Percentiles rank a stretch among this genome's conserved stretches.
phyloP scores from a whole-genome alignment of 2,797 vertebrate species.

The Podargus strigoides region DNA sequence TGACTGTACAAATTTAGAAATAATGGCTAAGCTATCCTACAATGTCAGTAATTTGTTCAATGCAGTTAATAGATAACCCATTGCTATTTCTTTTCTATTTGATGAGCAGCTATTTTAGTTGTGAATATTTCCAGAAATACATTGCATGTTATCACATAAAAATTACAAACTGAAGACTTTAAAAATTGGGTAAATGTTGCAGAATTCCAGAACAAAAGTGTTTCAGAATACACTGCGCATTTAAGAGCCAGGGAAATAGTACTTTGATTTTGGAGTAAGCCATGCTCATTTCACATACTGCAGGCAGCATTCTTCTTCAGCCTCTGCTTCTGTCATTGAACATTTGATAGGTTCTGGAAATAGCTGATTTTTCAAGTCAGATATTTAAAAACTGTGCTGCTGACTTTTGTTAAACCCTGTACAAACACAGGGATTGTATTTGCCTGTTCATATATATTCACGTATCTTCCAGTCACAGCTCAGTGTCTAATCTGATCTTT shows the following conservation, averaged over 20 bases:
- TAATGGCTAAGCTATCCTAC: background rate
- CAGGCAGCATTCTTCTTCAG: background rate
- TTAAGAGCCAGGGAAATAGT: background rate
- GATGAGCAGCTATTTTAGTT: background rate
- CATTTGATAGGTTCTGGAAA: background rate
- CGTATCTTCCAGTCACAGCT: background rate
- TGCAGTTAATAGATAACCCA: background rate
- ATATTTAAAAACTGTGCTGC: background rate
- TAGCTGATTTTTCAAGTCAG: background rate
- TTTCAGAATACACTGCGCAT: background rate
- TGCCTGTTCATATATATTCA: background rate
- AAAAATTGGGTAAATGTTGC: background rate
- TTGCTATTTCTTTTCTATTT: background rate
- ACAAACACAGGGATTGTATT: background rate
- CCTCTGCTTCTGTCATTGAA: background rate
- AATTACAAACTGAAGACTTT: background rate
- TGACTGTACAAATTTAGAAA: background rate
- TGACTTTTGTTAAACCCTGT: background rate
- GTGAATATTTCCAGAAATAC: background rate
- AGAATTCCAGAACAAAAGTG: background rate
- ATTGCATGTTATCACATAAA: background rate
- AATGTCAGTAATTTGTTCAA: background rate
- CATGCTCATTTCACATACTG: background rate
- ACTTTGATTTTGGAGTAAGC: background rate
- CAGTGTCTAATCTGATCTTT: background rate